These are phyloP conservation scores for Copsychus sechellarum DNA, from an alignment of 2,113 vertebrate genomes.

Conservation along the genomic window DNA sequence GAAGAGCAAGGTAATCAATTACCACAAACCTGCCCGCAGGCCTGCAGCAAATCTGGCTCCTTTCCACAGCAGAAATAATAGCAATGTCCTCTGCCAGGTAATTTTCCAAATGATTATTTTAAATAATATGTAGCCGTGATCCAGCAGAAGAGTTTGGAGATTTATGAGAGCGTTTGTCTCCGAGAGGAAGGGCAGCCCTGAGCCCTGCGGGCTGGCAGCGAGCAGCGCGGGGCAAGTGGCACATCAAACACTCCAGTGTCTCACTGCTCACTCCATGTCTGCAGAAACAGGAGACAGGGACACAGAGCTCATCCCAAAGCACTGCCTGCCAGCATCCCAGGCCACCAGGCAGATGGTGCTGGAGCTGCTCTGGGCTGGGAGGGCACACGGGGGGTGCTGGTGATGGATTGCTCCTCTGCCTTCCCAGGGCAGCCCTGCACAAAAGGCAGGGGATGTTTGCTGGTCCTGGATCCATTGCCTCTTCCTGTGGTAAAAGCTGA, in stretches of 20 bases:
- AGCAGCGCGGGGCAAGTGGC: background rate
- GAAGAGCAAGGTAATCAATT: constrained; percentile 23
- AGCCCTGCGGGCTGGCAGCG: background rate
- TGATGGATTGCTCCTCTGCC: constrained; percentile 2
- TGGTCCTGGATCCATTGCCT: background rate
- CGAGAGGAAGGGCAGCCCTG: background rate
- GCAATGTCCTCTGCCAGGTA: constrained; percentile 30
- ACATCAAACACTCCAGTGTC: background rate
- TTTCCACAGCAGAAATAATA: constrained; percentile 27
- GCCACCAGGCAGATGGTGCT: background rate
- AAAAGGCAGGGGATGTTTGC: background rate
- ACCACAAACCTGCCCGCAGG: background rate
- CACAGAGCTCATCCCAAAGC: background rate
- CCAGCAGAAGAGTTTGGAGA: background rate
- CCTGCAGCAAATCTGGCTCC: background rate
- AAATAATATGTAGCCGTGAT: constrained; percentile 8
- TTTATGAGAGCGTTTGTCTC: background rate
- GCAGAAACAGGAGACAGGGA: background rate
- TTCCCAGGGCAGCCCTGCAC: background rate
- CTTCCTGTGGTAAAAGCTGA: background rate
- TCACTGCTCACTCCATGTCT: background rate
- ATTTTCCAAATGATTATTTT: constrained; percentile 53
- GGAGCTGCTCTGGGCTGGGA: background rate
- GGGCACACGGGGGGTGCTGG: fast-evolving
- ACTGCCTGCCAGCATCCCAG: background rate